Evolutionary conservation across 2,113 vertebrate species (phyloP).

Genomic region (Pedionomus torquatus): DNA sequence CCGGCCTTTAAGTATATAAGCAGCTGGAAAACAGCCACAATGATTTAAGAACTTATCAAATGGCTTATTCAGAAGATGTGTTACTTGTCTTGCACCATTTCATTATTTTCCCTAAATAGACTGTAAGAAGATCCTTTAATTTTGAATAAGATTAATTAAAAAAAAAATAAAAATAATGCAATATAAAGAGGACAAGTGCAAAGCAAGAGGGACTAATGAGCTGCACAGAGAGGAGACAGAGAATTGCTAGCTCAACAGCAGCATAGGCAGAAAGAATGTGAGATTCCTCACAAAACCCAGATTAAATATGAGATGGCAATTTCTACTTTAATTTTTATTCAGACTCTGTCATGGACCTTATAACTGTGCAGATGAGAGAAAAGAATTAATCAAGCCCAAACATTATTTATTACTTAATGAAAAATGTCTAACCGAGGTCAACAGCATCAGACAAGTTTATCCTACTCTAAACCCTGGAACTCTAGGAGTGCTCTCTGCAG

Average conservation of each 20-base stretch:
- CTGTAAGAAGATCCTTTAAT: not conserved
- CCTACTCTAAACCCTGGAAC: not conserved
- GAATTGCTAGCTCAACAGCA: not conserved
- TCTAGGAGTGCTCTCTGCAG: not conserved
- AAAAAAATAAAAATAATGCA: not conserved
- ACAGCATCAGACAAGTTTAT: not conserved
- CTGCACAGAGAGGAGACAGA: not conserved
- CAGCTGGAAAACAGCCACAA: not conserved
- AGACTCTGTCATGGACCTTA: not conserved
- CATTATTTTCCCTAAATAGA: not conserved
- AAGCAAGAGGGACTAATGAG: not conserved
- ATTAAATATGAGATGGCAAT: not conserved
- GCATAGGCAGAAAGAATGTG: not conserved
- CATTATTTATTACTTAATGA: not conserved
- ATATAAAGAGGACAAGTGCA: not conserved
- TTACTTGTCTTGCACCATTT: not conserved
- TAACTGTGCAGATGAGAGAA: not conserved
- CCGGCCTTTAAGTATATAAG: not conserved
- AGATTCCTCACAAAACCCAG: not conserved
- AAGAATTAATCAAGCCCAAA: not conserved
- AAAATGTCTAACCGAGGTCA: not conserved
- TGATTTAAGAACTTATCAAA: not conserved
- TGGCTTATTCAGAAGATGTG: not conserved
- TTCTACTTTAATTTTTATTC: not conserved
- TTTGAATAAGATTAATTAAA: not conserved